Conservation (phyloP, 2,797 vertebrate species). For the Enoplosus armatus region DNA sequence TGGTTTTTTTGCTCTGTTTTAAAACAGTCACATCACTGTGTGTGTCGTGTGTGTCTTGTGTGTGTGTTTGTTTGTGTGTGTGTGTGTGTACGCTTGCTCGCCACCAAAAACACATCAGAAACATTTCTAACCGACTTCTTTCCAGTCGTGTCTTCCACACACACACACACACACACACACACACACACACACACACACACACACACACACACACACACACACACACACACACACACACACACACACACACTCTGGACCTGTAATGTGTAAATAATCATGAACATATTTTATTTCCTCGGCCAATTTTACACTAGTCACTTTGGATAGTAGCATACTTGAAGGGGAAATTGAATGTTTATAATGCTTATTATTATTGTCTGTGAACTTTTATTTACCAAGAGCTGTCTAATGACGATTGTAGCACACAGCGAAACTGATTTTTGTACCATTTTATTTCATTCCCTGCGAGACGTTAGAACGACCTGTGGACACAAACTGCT, state of each 20-base stretch:
- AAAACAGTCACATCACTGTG: slow-evolving; percentile 55
- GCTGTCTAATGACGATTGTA: slow-evolving; percentile 78
- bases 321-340: slow-evolving; percentile 85
- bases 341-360: slow-evolving; percentile 80
- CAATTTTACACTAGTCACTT: slow-evolving; percentile 88
- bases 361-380: slow-evolving; percentile 70
- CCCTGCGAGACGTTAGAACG: slow-evolving; percentile 74
- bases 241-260: slow-evolving; percentile 63
- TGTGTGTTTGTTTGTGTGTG: not conserved
- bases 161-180: not conserved
- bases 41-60: slow-evolving; percentile 28
- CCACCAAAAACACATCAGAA: slow-evolving; percentile 39
- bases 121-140: slow-evolving; percentile 22
- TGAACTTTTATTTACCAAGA: slow-evolving; percentile 72
- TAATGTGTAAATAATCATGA: slow-evolving; percentile 78
- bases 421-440: slow-evolving; percentile 75
- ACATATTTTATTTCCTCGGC: slow-evolving; percentile 73
- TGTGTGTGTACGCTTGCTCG: not conserved
- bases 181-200: slow-evolving; percentile 11
- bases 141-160: not conserved
- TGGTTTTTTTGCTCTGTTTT: slow-evolving; percentile 32
- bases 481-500: slow-evolving; percentile 79
- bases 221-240: slow-evolving; percentile 13
- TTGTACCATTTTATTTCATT: slow-evolving; percentile 79
- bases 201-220: slow-evolving; percentile 8